Base-by-base conservation (phyloP, 2,113 vertebrate genomes). In the Gila orcuttii region DNA sequence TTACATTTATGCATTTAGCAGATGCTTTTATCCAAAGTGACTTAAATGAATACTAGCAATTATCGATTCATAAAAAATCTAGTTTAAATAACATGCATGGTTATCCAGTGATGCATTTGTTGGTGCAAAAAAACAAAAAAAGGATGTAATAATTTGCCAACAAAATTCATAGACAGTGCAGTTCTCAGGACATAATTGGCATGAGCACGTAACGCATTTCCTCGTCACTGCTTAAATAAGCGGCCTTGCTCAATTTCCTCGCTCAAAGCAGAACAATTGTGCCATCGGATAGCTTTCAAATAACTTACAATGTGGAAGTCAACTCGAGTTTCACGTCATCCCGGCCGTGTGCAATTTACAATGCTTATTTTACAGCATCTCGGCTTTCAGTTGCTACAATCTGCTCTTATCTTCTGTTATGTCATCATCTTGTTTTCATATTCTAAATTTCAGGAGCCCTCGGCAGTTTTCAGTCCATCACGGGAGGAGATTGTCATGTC, bases 191-290 rank as follows among this genome's bases (percentile, higher is more conserved):
- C 31, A 33, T 39, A 59, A 21, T 45, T 8, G 39, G 39, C 39
- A 52, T 5, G 59, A 39, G 47, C 36, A 68, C 39, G 87, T 59
- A 3, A n/a, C 64, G 79, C 47, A 88, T 89, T 91, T 91, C 88
- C 88, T 86, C 88, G 78, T 79, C 73, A 77, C 10, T 12, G 86
- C 75, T 84, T 78, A 77, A 83, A 85, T 83, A 62, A 45, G 88
- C 55, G 60, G 84, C 78, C 83, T 90, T 83, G 83, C 87, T 86
- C 86, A 87, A 87, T 90, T 88, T 92, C 91, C 89, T 90, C 78
- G 79, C 88, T 85, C 60, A 82, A 84, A 86, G 73, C 71, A 82
- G 77, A 90, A 85, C 84, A 89, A 80, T 52, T 21, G 33, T 82
- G 77, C 60, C 59, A 85, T 66, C 71, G 39, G 57, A 21, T 21